Evolutionary conservation across 2,797 vertebrate species (phyloP), one percentile per base, ranked within the genome.

Genomic region (Pteronotus mesoamericanus): DNA sequence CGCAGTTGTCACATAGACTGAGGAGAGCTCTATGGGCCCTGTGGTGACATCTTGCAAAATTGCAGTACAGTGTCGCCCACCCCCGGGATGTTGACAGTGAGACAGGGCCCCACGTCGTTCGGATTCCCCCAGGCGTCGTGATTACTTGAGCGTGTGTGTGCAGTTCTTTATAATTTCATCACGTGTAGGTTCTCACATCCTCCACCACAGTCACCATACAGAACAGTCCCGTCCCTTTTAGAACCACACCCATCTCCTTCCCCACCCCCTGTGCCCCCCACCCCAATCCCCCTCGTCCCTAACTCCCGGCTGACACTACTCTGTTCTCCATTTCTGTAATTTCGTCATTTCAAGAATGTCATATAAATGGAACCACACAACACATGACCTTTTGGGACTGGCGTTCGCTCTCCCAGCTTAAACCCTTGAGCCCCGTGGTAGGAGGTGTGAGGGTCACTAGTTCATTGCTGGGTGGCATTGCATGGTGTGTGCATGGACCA

Each of bases 61-160:
- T 9, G 2, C 0, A 2, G 39, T 3, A 2, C 19, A 1, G 4
- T 1, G 1, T 29, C 9, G n/a, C 22, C 15, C 0, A 1, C 46
- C n/a, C n/a, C n/a, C 19, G 11, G 32, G 48, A 1, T 1, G 0
- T 9, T 6, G 29, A 6, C 32, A 0, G 8, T 0, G 8, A 32
- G 48, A 1, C 57, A 6, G 57, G 14, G 46, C 78, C 6, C n/a
- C 2, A 0, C 4, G 26, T 10, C 12, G 12, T 7, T 2, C 48
- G 1, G n/a, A 18, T 5, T 18, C 3, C 61, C 0, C 10, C 1
- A 0, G 9, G 5, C 18, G 2, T 2, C 6, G n/a, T 18, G 26
- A 69, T 21, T 9, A 7, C 32, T 2, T 4, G 32, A 32, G 22
- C 1, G 1, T 1, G 14, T 10, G 9, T n/a, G 0, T 26, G 5